Evolutionary conservation across 2,113 vertebrate genomes (phyloP).

Genomic region (Lamprologus callipterus): DNA sequence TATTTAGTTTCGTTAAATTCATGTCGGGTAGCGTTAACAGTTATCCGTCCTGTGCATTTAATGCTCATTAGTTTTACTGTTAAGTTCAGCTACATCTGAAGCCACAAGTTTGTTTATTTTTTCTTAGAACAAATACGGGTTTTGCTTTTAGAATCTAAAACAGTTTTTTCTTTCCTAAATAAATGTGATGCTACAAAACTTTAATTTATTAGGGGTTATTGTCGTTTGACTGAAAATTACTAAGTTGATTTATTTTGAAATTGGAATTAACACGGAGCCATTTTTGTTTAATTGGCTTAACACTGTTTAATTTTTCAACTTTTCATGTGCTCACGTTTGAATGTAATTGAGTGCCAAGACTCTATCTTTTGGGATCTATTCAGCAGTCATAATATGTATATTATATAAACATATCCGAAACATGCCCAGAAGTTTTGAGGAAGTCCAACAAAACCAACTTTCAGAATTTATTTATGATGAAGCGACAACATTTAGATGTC

Average conservation of each 20-base stretch:
- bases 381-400: background rate
- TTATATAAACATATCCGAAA: background rate
- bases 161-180: background rate
- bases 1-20: background rate
- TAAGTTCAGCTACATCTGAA: background rate
- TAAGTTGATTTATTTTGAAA: background rate
- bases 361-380: background rate
- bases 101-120: background rate
- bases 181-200: background rate
- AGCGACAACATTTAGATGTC: rapidly evolving
- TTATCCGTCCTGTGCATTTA: background rate
- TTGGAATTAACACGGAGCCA: background rate
- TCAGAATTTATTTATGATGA: background rate
- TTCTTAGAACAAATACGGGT: background rate
- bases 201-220: background rate
- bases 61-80: background rate
- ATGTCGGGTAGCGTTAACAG: background rate
- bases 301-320: background rate
- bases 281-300: background rate
- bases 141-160: background rate
- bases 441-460: background rate
- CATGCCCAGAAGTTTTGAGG: background rate
- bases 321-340: background rate
- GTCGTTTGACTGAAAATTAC: background rate
- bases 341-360: background rate